Base-by-base conservation (phyloP, 2,888 invertebrate genomes). In the Zhuqinia jingwanae region DNA sequence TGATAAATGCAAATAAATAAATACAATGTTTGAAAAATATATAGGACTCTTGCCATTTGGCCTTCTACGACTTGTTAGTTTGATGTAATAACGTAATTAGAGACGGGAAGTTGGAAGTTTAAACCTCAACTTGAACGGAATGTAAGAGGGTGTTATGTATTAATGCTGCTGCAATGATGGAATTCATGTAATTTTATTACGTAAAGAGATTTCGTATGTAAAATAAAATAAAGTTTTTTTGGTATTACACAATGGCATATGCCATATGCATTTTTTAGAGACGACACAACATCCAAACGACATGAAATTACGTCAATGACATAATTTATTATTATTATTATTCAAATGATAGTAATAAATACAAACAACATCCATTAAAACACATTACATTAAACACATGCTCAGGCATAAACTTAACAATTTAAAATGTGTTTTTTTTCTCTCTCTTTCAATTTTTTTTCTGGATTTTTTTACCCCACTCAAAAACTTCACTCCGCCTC, bases 291-390 rank as follows among this genome's bases (percentile, higher is more conserved):
- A 53, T 17, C 17, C n/a, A 53, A 17, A 5, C 63, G 84, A 76
- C 30, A 36, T 36, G 36, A 36, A 36, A 77, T 84, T 84, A 45
- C 84, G 84, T 84, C 84, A 84, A 84, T 77, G 53, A 77, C 65
- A 65, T 58, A 58, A 77, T 83, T 83, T 83, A 83, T 83, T 30
- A 25, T 60, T 17, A 20, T 56, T 60, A 60, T 68, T 68, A 68
- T 77, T 45, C 45, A 84, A 78, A 78, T 83, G 75, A 36, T 53
- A 76, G 56, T 42, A 42, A 45, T 36, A 68, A 68, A 68, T 68
- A 68, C 68, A 68, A 68, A 68, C 22, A 68, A 45, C 68, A 68
- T 68, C 45, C 68, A 68, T 68, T 68, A 68, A 68, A 22, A 2
- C 68, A 77, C 17, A 60, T 36, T 36, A 36, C 3, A 6, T 60